Percentiles rank a stretch among this genome's conserved stretches.
phyloP scores from a whole-genome alignment of 2,113 vertebrate genomes.

The Dasyprocta punctata region DNA sequence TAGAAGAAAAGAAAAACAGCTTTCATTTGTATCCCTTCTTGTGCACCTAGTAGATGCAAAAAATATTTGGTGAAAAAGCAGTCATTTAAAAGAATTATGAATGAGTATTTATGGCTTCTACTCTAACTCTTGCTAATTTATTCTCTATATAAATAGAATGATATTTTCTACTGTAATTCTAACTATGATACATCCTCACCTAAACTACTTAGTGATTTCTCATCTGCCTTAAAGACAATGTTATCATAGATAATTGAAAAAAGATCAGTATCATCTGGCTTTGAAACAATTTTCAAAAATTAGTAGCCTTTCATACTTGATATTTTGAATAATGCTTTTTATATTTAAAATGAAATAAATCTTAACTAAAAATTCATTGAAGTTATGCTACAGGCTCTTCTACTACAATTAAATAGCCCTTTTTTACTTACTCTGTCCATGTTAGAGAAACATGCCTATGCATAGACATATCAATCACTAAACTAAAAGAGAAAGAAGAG shows the following conservation, averaged over 20 bases:
- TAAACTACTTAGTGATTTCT: background rate
- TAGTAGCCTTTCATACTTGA: background rate
- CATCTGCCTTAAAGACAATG: background rate
- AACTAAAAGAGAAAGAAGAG: background rate
- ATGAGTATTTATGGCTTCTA: background rate
- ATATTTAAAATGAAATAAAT: background rate
- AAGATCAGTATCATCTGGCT: background rate
- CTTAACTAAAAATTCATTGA: background rate
- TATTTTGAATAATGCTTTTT: background rate
- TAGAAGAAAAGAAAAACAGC: background rate
- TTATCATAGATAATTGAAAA: background rate
- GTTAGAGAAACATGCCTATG: background rate
- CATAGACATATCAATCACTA: background rate
- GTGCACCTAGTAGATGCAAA: background rate
- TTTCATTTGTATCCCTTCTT: background rate
- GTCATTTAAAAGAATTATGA: background rate
- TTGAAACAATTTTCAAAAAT: background rate
- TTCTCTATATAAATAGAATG: background rate
- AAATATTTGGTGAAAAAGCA: background rate
- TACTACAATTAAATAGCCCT: background rate
- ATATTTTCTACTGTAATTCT: background rate
- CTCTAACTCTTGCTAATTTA: background rate
- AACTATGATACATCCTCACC: background rate
- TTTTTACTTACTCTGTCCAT: background rate
- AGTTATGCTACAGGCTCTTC: background rate